Base-by-base conservation (phyloP, 2,888 invertebrate species). In the Drosophila sordidula region DNA sequence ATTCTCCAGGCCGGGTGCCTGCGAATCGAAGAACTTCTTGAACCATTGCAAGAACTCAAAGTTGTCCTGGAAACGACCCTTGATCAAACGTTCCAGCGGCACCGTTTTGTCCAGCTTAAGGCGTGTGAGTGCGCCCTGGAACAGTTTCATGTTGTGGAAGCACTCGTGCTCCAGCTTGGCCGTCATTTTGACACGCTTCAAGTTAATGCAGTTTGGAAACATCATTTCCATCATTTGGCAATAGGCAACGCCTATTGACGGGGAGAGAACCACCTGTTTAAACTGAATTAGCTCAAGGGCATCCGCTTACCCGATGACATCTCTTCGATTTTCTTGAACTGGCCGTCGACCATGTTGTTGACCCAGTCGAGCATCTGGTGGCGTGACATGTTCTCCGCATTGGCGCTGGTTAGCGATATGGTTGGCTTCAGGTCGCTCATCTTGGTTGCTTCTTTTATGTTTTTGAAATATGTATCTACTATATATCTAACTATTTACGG, bases 21-120 rank as follows among this genome's bases (percentile, higher is more conserved):
- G 99, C 85, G 98, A 97, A 93, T 99, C 99, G 93, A 98, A 99
- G 94, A 99, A 99, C 93, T 98, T 98, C 94, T 99, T 99, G 94
- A 99, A 99, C 99, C 99, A 99, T 93, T 99, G 99, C 89, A 99
- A 95, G 93, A 99, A 99, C 93, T 99, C 99, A 94, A 99, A 99
- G 94, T 99, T 99, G 94, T 99, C 99, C 94, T 99, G 99, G 93
- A 99, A 99, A 87, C 98, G 96, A 91, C 97, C 98, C 94, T 98
- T 99, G 92, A 98, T 96, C 94, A 99, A 94, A 49, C 90, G 91
- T 72, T 93, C 92, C 58, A 92, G 90, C 2, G 92, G 92, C 39
- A 92, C 91, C 9, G 90, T 87, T 76, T 99, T 99, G 92, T 99
- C 99, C 82, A 99, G 97, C 87, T 95, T 95, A 94, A 98, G 96